These are phyloP conservation scores for Berghia stephanieae DNA, from an alignment of 1,140 invertebrate species.

Conservation along the genomic window DNA sequence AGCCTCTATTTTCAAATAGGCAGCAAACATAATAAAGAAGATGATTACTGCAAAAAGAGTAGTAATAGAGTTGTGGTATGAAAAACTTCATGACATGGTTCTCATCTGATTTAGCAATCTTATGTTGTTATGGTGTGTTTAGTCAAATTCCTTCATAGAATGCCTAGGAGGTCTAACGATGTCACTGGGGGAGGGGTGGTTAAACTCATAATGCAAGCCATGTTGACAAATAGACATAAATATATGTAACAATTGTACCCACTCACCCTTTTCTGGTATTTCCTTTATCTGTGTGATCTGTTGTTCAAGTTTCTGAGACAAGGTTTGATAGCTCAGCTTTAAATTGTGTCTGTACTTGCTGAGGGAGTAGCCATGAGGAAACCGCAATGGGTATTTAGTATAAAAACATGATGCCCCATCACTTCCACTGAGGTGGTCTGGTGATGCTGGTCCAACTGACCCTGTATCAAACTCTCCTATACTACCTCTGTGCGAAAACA, in stretches of 20 bases:
- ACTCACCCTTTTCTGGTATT: background rate
- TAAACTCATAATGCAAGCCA: too few relatives aligned
- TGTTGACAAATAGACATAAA: too few relatives aligned
- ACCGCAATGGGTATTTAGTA: constrained; percentile 45
- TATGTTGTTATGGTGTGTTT: too few relatives aligned
- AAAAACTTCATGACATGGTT: constrained; percentile 41
- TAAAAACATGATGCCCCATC: constrained; percentile 39
- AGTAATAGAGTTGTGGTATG: too few relatives aligned
- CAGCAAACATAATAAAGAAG: too few relatives aligned
- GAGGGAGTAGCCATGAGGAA: constrained; percentile 39
- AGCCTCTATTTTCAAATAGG: too few relatives aligned
- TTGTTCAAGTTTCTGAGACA: constrained; percentile 51
- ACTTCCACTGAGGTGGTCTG: constrained; percentile 28
- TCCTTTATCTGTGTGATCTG: constrained; percentile 45
- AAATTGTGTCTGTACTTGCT: constrained; percentile 48
- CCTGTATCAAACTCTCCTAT: constrained; percentile 31
- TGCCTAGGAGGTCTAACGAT: background rate
- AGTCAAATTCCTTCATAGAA: background rate
- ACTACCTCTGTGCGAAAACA: constrained; percentile 18
- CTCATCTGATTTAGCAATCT: constrained; percentile 31
- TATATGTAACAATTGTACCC: too few relatives aligned
- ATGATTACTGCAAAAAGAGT: too few relatives aligned
- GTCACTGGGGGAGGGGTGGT: background rate
- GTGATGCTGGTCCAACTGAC: background rate
- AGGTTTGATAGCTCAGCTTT: constrained; percentile 57